A percentile compares a stretch with the other conserved stretches of the same genome.
Conservation (phyloP, 2,888 invertebrate genomes). For the Trichopoda pennipes region DNA sequence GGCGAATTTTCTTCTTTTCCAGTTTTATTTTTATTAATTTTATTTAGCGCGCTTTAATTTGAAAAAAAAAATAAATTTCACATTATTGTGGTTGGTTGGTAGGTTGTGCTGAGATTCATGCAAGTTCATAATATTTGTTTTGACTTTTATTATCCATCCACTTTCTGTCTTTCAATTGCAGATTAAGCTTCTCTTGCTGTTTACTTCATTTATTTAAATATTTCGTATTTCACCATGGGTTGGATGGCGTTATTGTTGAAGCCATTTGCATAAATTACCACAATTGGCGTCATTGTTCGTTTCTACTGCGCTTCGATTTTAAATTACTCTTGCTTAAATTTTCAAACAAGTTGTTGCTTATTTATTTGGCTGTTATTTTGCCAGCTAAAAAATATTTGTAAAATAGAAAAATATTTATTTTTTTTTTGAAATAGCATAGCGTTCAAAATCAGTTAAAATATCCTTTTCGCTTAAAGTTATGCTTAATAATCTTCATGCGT, state of each 20-base stretch:
- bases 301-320: conserved; percentile 43
- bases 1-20: conserved; percentile 24
- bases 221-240: conserved; percentile 24
- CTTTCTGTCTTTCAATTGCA: conserved; percentile 63
- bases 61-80: conserved; percentile 52
- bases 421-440: too few species aligned
- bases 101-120: conserved; percentile 22
- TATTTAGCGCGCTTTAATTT: conserved; percentile 65
- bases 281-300: conserved; percentile 71
- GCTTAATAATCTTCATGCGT: too few species aligned
- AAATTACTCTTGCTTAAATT: conserved; percentile 8
- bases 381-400: conserved; percentile 29
- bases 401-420: conserved; percentile 37
- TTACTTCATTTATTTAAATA: conserved; percentile 34
- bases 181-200: conserved; percentile 65
- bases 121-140: conserved; percentile 53
- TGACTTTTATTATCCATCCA: conserved; percentile 46
- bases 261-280: conserved; percentile 71
- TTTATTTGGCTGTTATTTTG: background rate
- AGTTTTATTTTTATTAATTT: conserved; percentile 64
- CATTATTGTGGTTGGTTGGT: conserved; percentile 48
- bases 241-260: conserved; percentile 51
- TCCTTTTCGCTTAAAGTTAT: too few species aligned
- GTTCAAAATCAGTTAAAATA: too few species aligned
- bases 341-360: conserved; percentile 62